Evolutionary conservation across 2,113 vertebrate species (phyloP).

Genomic region (Percopsis transmontana): DNA sequence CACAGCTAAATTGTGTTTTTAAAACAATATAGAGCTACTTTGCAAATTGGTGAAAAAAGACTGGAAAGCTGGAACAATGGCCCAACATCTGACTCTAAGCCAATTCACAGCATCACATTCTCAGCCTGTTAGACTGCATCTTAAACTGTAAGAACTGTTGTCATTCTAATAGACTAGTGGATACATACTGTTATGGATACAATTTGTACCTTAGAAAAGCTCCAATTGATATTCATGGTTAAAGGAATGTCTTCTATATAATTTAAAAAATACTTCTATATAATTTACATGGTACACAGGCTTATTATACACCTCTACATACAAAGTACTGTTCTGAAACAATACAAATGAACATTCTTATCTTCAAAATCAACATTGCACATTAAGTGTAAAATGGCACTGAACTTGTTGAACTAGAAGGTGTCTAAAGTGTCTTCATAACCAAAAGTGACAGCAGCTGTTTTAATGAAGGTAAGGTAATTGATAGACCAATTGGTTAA

Average conservation of each 20-base stretch:
- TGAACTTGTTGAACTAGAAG: slow-evolving; percentile 7
- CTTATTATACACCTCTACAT: slow-evolving; percentile 65
- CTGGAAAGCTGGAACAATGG: background rate
- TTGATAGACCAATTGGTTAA: slow-evolving; percentile 10
- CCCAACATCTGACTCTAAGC: background rate
- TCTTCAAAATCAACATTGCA: slow-evolving; percentile 70
- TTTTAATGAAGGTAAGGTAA: background rate
- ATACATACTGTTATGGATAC: slow-evolving; percentile 32
- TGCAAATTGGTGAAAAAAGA: background rate
- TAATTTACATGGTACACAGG: slow-evolving; percentile 69
- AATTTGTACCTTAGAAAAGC: slow-evolving; percentile 31
- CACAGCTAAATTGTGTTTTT: background rate
- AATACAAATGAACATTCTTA: slow-evolving; percentile 77
- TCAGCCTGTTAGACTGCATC: slow-evolving; percentile 15
- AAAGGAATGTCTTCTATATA: slow-evolving; percentile 67
- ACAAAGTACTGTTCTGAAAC: slow-evolving; percentile 38
- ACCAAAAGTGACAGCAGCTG: background rate
- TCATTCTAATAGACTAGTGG: background rate
- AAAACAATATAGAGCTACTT: background rate
- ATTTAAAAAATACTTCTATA: slow-evolving; percentile 74
- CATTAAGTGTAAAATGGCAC: slow-evolving; percentile 68
- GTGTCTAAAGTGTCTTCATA: background rate
- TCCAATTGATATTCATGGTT: slow-evolving; percentile 44
- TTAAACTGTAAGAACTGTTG: background rate
- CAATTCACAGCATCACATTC: slow-evolving; percentile 12